phyloP scores from a whole-genome alignment of 2,888 invertebrate genomes.

The Andrena camellia region DNA sequence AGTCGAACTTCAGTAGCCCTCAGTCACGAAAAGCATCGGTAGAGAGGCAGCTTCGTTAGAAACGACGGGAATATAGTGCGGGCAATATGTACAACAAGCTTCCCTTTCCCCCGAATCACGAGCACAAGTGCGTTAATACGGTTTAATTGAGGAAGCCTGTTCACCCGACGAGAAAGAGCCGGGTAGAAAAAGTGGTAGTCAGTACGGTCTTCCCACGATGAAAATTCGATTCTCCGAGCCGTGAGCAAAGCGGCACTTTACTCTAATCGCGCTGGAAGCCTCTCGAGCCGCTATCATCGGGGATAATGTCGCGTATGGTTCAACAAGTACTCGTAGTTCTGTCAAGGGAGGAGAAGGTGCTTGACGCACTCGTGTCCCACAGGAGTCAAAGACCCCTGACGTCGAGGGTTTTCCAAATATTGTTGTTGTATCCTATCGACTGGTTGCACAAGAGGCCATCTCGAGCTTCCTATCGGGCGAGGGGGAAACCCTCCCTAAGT shows the following conservation, averaged over 20 bases:
- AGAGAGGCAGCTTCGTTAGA: too few species aligned
- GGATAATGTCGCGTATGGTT: conserved; percentile 69
- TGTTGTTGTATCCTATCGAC: conserved; percentile 72
- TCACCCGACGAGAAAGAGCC: not conserved
- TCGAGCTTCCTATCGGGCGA: conserved; percentile 10
- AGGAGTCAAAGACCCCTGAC: conserved; percentile 72
- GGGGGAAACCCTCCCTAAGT: conserved; percentile 15
- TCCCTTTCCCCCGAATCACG: not conserved
- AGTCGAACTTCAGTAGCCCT: too few species aligned
- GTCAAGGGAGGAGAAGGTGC: conserved; percentile 59
- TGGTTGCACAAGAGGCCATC: conserved; percentile 33
- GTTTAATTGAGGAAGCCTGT: not conserved
- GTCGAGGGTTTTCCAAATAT: conserved; percentile 79
- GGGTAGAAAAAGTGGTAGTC: conserved; percentile 4
- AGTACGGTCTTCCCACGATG: conserved; percentile 62
- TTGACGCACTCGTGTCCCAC: conserved; percentile 65
- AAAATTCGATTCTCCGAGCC: conserved; percentile 48
- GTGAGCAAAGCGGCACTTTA: conserved; percentile 47
- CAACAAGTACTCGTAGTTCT: conserved; percentile 66
- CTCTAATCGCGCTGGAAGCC: conserved; percentile 66
- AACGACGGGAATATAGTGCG: too few species aligned
- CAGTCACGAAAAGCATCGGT: too few species aligned
- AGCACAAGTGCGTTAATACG: not conserved
- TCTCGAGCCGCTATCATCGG: conserved; percentile 73
- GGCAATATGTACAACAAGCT: not conserved